Conservation (phyloP, 2,113 vertebrate species). For the Thomomys bottae region DNA sequence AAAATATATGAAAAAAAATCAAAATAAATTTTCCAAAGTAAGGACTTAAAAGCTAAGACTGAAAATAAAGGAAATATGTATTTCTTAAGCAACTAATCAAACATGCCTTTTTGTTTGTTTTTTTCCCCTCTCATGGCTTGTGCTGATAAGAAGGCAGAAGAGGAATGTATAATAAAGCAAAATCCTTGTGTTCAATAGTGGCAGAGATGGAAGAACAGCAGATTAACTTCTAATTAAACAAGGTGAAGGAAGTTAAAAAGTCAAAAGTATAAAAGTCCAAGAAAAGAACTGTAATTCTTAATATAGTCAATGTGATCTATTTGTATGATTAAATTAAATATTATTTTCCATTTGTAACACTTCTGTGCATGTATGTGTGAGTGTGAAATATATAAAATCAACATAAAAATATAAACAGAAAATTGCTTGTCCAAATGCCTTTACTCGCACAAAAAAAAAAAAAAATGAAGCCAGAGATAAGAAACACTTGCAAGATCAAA, state of each 20-base stretch:
- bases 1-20: no score
- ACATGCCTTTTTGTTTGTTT: neutral
- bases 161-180: neutral
- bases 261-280: neutral
- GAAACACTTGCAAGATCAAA: neutral
- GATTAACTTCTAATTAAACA: conserved; percentile 43
- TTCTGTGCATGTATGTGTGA: neutral
- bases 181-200: neutral
- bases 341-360: conserved; percentile 18
- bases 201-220: neutral
- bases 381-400: conserved; percentile 14
- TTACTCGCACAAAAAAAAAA: conserved; percentile 23
- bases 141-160: neutral
- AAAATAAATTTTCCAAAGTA: conserved; percentile 13
- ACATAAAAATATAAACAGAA: neutral
- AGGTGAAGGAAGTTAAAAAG: neutral
- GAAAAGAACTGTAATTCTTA: conserved; percentile 18
- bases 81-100: neutral
- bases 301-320: neutral
- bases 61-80: neutral
- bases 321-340: neutral
- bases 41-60: neutral
- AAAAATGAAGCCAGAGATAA: conserved; percentile 32
- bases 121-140: neutral
- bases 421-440: neutral